These are phyloP conservation scores for Agapetus fuscipes DNA, from an alignment of 2,888 invertebrate species.

Conservation along the genomic window DNA sequence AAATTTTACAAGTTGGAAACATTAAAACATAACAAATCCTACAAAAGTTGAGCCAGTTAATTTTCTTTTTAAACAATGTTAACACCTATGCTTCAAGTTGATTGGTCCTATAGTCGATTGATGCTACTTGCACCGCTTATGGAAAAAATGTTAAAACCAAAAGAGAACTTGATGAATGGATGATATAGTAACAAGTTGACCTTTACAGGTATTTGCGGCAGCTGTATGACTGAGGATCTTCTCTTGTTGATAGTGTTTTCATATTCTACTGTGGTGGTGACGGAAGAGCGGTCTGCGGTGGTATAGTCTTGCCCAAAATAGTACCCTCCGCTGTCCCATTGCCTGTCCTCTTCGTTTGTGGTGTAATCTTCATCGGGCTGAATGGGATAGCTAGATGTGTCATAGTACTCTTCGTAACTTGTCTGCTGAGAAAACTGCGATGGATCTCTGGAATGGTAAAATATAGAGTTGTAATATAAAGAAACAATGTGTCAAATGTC, in stretches of 20 bases:
- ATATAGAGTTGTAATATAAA: background rate
- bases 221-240: slow-evolving; percentile 42
- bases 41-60: too few species aligned
- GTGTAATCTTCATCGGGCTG: slow-evolving; percentile 40
- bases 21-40: too few species aligned
- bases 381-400: slow-evolving; percentile 53
- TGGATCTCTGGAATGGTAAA: slow-evolving; percentile 36
- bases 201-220: slow-evolving; percentile 44
- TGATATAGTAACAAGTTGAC: slow-evolving; percentile 1
- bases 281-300: slow-evolving; percentile 35
- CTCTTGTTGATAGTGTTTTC: slow-evolving; percentile 48
- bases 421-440: slow-evolving; percentile 39
- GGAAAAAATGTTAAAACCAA: too few species aligned
- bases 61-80: too few species aligned
- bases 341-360: slow-evolving; percentile 52
- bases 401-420: slow-evolving; percentile 58
- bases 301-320: slow-evolving; percentile 30
- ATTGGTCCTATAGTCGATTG: too few species aligned
- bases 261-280: slow-evolving; percentile 43
- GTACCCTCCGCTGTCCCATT: slow-evolving; percentile 65
- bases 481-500: background rate
- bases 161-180: too few species aligned
- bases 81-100: too few species aligned
- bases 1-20: too few species aligned
- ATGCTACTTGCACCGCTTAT: too few species aligned